Percentiles rank a stretch among this genome's conserved stretches.
These are phyloP conservation scores for Priocnemis perturbator DNA, from an alignment of 2,888 invertebrate genomes.

Conservation along the genomic window DNA sequence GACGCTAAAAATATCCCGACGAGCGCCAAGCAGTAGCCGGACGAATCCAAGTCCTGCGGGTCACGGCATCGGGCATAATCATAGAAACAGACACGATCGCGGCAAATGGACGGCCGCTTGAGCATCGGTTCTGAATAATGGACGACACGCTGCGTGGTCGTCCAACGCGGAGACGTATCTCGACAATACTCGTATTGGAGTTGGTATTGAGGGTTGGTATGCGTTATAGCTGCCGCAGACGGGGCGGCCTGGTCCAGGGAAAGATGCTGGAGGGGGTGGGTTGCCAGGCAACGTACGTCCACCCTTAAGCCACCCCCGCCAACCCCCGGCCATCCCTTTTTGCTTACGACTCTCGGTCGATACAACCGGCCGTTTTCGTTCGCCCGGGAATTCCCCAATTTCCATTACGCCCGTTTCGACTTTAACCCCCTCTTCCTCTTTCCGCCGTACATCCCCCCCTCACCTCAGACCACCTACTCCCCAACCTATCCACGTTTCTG, in stretches of 20 bases:
- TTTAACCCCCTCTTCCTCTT: constrained; percentile 61
- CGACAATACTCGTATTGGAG: constrained; percentile 24
- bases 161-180: constrained; percentile 26
- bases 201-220: background rate
- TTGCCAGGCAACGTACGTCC: constrained; percentile 74
- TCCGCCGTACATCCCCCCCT: constrained; percentile 12
- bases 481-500: background rate
- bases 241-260: constrained; percentile 45
- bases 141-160: constrained; percentile 50
- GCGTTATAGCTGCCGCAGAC: constrained; percentile 27
- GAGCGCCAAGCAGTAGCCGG: too few relatives aligned
- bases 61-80: too few relatives aligned
- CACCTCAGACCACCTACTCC: background rate
- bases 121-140: constrained; percentile 70
- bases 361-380: constrained; percentile 64
- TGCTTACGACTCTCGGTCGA: constrained; percentile 62
- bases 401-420: constrained; percentile 62
- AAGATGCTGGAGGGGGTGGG: constrained; percentile 64
- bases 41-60: too few relatives aligned
- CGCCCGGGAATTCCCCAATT: constrained; percentile 72
- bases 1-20: too few relatives aligned
- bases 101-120: constrained; percentile 63
- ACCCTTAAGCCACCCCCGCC: constrained; percentile 66
- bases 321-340: constrained; percentile 38
- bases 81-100: too few relatives aligned